phyloP scores from a whole-genome alignment of 2,888 invertebrate genomes.

The Nomada lathburiana region DNA sequence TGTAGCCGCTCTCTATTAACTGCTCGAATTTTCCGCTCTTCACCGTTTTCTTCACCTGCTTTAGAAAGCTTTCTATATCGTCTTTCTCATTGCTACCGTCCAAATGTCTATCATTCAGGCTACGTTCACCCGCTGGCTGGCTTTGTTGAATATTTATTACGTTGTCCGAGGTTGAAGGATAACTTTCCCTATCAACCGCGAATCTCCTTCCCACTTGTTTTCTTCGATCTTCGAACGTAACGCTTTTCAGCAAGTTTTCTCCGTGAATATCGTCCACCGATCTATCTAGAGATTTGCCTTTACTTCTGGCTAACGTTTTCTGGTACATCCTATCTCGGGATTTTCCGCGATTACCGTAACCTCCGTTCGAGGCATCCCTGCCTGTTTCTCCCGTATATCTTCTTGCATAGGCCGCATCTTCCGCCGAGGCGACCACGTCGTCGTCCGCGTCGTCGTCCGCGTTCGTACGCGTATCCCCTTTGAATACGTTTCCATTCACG shows the following conservation, averaged over 20 bases:
- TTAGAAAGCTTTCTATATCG: slow-evolving; percentile 65
- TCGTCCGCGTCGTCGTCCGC: not conserved
- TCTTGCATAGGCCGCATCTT: not conserved
- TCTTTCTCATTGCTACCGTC: not conserved
- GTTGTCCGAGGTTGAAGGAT: not conserved
- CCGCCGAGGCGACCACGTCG: too few relatives aligned
- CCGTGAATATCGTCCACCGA: not conserved
- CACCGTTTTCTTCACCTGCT: slow-evolving; percentile 65
- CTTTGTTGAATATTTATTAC: not conserved
- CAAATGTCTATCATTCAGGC: not conserved
- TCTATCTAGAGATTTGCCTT: not conserved
- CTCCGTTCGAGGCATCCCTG: not conserved
- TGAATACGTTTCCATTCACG: not conserved
- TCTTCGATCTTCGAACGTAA: not conserved
- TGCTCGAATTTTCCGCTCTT: slow-evolving; percentile 52
- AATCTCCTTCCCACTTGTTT: not conserved
- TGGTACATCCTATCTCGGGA: not conserved
- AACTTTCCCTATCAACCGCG: not conserved
- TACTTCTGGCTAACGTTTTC: not conserved
- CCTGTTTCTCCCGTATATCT: not conserved
- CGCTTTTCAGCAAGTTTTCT: not conserved
- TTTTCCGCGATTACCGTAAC: not conserved
- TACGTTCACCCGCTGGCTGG: not conserved
- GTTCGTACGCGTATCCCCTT: not conserved
- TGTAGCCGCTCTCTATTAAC: slow-evolving; percentile 36